These are phyloP conservation scores for Ctenoplectra terminalis DNA, from an alignment of 1,140 invertebrate genomes.

Conservation along the genomic window DNA sequence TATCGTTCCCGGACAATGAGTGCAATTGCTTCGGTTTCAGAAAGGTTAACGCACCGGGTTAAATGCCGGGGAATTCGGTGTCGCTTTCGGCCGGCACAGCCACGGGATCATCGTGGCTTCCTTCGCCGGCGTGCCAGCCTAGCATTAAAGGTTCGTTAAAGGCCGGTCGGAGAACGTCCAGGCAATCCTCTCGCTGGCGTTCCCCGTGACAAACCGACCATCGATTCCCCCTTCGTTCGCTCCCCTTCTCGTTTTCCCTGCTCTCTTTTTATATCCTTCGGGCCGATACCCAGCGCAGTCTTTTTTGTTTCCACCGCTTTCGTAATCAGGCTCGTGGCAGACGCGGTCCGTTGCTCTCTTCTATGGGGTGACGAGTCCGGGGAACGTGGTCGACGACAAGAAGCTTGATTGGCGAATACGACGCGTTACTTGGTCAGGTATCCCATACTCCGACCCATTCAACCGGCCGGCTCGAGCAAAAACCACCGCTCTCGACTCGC, in stretches of 20 bases:
- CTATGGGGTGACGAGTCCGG: neutral
- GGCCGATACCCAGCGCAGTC: neutral
- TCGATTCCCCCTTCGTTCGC: conserved; percentile 12
- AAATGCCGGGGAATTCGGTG: conserved; percentile 78
- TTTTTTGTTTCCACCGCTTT: conserved; percentile 18
- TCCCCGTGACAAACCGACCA: conserved; percentile 23
- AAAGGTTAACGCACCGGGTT: conserved; percentile 80
- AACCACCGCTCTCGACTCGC: conserved; percentile 34
- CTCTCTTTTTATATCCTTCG: neutral
- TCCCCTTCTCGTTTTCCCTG: conserved; percentile 19
- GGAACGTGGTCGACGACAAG: neutral
- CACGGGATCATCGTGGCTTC: conserved; percentile 48
- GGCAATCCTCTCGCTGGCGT: conserved; percentile 29
- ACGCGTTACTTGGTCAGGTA: neutral
- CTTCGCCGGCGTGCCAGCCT: conserved; percentile 41
- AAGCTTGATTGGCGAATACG: conserved; percentile 38
- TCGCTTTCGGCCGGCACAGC: conserved; percentile 73
- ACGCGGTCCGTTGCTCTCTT: neutral
- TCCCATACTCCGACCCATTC: neutral
- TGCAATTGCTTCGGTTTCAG: conserved; percentile 80
- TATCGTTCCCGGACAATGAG: conserved; percentile 72
- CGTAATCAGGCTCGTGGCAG: conserved; percentile 22
- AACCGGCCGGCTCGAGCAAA: conserved; percentile 44
- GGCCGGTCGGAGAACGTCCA: conserved; percentile 24
- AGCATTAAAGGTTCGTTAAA: conserved; percentile 67